Evolutionary conservation across 2,888 invertebrate genomes (phyloP).

Genomic region (Lamproptera curius): DNA sequence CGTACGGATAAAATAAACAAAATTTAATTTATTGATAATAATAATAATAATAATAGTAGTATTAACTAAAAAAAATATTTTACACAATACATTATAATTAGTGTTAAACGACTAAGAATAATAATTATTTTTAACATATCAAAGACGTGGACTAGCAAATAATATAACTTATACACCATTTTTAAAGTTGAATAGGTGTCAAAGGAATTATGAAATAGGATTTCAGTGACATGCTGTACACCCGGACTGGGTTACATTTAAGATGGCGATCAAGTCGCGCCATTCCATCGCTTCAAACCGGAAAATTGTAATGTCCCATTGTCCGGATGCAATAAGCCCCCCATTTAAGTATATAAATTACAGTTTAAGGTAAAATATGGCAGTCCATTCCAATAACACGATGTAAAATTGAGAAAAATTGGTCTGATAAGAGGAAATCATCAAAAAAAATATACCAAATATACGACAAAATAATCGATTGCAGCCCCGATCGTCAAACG

Average conservation of each 20-base stretch:
- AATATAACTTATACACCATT: slow-evolving; percentile 48
- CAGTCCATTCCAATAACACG: slow-evolving; percentile 66
- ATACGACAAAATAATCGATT: slow-evolving; percentile 23
- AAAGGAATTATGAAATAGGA: slow-evolving; percentile 24
- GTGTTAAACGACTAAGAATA: slow-evolving; percentile 76
- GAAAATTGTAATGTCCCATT: slow-evolving; percentile 11
- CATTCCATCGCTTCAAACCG: not conserved
- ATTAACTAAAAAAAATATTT: slow-evolving; percentile 61
- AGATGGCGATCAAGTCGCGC: slow-evolving; percentile 1
- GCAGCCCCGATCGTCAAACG: slow-evolving; percentile 44
- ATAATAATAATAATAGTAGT: too few relatives aligned
- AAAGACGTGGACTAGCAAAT: slow-evolving; percentile 75
- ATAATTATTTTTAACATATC: slow-evolving; percentile 74
- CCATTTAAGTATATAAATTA: slow-evolving; percentile 37
- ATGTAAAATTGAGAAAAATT: slow-evolving; percentile 73
- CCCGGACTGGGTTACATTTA: not conserved
- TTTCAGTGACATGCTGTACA: slow-evolving; percentile 17
- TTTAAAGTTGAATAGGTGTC: slow-evolving; percentile 28
- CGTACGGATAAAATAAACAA: slow-evolving; percentile 70
- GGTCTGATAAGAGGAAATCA: slow-evolving; percentile 61
- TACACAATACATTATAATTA: slow-evolving; percentile 77
- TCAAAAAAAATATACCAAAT: not conserved
- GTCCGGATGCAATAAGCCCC: slow-evolving; percentile 24
- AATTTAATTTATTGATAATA: slow-evolving; percentile 77
- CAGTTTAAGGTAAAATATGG: slow-evolving; percentile 64